Conservation (phyloP, 1,140 invertebrate species). For the Anagrus nilaparvatae region DNA sequence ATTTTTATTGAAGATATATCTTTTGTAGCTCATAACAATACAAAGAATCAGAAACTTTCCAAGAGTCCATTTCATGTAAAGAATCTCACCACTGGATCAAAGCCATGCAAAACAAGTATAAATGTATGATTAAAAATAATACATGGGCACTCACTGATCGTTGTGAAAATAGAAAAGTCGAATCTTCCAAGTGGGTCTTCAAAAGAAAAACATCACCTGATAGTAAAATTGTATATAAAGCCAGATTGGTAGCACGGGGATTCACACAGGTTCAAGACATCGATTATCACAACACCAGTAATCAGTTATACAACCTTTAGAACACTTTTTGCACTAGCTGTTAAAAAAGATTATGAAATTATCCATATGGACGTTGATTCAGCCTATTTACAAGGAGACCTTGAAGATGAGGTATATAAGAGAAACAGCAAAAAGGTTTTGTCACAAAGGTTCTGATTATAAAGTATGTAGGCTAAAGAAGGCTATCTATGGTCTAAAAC, state of each 20-base stretch:
- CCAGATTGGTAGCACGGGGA: constrained; percentile 22
- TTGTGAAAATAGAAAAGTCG: constrained; percentile 4
- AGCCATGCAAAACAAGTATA: constrained; percentile 28
- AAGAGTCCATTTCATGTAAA: constrained; percentile 13
- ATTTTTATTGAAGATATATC: too few relatives aligned
- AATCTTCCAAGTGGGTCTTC: constrained; percentile 5
- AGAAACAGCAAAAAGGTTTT: too few relatives aligned
- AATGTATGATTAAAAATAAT: constrained; percentile 2
- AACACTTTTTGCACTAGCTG: too few relatives aligned
- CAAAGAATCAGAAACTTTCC: not conserved
- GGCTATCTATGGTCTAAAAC: too few relatives aligned
- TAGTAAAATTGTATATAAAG: constrained; percentile 12
- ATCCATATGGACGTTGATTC: too few relatives aligned
- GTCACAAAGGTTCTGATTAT: too few relatives aligned
- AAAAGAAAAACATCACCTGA: constrained; percentile 1
- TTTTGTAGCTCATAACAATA: not conserved
- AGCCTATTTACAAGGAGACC: too few relatives aligned
- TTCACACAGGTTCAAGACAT: constrained; percentile 17
- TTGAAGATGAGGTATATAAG: too few relatives aligned
- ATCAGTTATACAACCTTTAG: too few relatives aligned
- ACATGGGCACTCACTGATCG: constrained; percentile 1
- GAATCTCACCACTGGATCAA: constrained; percentile 20
- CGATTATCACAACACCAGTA: constrained; percentile 12
- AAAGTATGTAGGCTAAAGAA: too few relatives aligned
- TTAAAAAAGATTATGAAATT: too few relatives aligned